Evolutionary conservation across 2,797 vertebrate species (phyloP).

Genomic region (Silurus aristotelis): DNA sequence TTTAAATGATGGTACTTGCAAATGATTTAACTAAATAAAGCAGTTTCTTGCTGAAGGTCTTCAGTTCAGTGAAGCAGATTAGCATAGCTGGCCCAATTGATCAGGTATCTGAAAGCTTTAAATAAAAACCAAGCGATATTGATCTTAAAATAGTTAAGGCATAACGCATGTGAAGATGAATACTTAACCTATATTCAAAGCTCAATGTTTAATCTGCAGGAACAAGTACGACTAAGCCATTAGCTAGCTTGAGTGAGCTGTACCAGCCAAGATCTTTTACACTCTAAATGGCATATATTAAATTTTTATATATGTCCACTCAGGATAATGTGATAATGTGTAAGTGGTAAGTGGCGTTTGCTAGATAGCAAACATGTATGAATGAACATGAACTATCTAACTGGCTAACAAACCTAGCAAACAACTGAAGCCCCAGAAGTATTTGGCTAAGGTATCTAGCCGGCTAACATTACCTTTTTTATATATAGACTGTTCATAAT

Average conservation of each 20-base stretch:
- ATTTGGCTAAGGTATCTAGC: not conserved
- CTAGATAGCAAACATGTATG: not conserved
- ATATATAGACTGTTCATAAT: not conserved
- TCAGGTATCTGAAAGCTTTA: not conserved
- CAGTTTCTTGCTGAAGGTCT: not conserved
- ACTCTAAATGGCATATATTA: not conserved
- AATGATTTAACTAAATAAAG: not conserved
- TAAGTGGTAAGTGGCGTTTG: not conserved
- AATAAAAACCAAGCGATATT: not conserved
- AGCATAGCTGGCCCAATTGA: not conserved
- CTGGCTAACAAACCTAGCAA: not conserved
- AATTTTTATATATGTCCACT: too few species aligned
- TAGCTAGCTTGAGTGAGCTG: not conserved
- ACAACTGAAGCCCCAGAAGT: not conserved
- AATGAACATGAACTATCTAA: not conserved
- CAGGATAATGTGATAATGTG: not conserved
- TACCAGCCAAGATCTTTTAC: not conserved
- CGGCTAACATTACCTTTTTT: not conserved
- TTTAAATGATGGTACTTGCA: not conserved
- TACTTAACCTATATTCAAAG: not conserved
- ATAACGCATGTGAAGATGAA: too few species aligned
- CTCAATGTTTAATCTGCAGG: not conserved
- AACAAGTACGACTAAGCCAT: not conserved
- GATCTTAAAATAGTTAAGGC: slow-evolving; percentile 19
- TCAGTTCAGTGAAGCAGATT: not conserved